Base-by-base conservation (phyloP, 2,888 invertebrate species). In the Gastrophysa polygoni region DNA sequence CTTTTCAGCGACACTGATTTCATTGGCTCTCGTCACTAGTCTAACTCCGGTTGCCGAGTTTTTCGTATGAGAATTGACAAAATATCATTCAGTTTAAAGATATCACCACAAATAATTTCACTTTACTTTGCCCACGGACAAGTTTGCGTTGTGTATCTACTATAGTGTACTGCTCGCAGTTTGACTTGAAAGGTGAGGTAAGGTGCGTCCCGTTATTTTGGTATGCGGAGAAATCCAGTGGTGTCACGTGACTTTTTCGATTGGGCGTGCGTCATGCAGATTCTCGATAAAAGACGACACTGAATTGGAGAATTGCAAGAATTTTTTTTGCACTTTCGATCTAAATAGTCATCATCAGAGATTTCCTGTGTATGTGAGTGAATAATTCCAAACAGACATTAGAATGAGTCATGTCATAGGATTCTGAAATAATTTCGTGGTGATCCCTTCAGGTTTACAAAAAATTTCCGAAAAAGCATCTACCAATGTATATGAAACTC, bases 121-220 rank as follows among this genome's bases (percentile, higher is more conserved):
- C n/a, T 49, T 29, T 29, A 51, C 62, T 58, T 52, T 54, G 56
- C 57, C 65, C 61, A 56, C 62, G 62, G 66, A 62, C 65, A 68
- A 66, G 51, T 62, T 61, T 59, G 63, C 61, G 57, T 61, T 63
- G 60, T 63, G n/a, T n/a, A n/a, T n/a, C n/a, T n/a, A n/a, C n/a
- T n/a, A n/a, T n/a, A n/a, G n/a, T n/a, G 60, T 58, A 69, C 67
- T 71, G 68, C 67, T 68, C 72, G 68, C 66, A 66, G 66, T 69
- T 69, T 70, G 65, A 70, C 69, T 68, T 66, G 74, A 71, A 77
- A 77, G 77, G 79, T 76, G 75, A 77, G 75, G 76, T 76, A 71
- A 78, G 77, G 77, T 75, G 77, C 78, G 77, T 79, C 77, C 80
- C 80, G 80, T 80, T 80, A 80, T 72, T 71, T 77, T 73, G 79